A percentile compares a stretch with the other conserved stretches of the same genome.
Conservation (phyloP, 2,888 invertebrate species). For the Adela reaumurella region DNA sequence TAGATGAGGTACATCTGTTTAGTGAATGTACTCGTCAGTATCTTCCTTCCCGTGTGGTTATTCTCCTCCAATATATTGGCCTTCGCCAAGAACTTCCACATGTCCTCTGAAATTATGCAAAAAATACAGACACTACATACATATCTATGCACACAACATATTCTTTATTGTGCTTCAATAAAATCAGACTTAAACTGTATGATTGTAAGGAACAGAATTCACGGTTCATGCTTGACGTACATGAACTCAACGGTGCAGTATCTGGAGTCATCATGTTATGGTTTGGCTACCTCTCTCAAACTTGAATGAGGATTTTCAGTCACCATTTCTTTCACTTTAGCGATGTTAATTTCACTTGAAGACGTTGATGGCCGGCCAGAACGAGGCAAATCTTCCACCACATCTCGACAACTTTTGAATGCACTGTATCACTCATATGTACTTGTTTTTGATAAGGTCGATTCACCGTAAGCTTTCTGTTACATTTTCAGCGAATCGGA, state of each 20-base stretch:
- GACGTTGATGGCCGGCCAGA: too few relatives aligned
- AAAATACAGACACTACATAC: constrained; percentile 1
- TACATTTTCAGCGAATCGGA: too few relatives aligned
- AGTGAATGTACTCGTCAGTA: constrained; percentile 29
- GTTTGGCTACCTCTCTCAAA: too few relatives aligned
- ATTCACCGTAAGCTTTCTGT: too few relatives aligned
- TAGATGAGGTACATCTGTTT: constrained; percentile 35
- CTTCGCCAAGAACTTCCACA: constrained; percentile 44
- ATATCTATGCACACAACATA: background rate
- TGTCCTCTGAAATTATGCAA: constrained; percentile 29
- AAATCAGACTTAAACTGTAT: constrained; percentile 14
- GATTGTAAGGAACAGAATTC: constrained; percentile 8
- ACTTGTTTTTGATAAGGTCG: too few relatives aligned
- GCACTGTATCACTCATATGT: too few relatives aligned
- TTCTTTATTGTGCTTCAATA: background rate
- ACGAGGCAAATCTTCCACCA: too few relatives aligned
- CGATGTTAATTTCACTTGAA: too few relatives aligned
- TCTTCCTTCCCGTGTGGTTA: constrained; percentile 26
- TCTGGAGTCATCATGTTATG: constrained; percentile 5
- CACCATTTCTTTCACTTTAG: too few relatives aligned
- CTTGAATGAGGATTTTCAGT: too few relatives aligned
- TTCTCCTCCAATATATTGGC: constrained; percentile 37
- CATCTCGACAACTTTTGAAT: too few relatives aligned
- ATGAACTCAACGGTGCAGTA: constrained; percentile 9
- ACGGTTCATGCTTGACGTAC: constrained; percentile 5